Percentiles rank a stretch among this genome's conserved stretches.
phyloP scores from a whole-genome alignment of 2,797 vertebrate genomes.

The Capromys pilorides region DNA sequence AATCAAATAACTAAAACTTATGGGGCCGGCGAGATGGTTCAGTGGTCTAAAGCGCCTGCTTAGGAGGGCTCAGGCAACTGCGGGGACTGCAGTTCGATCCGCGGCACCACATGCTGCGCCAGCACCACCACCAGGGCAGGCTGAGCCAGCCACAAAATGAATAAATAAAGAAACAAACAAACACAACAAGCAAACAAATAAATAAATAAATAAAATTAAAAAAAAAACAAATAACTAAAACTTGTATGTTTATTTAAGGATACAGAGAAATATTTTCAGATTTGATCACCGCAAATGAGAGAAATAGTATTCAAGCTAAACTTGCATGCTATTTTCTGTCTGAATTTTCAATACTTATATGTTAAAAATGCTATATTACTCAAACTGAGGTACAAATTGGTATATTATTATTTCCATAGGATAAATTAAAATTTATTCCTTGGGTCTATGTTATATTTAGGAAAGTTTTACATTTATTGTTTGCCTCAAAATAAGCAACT shows the following conservation, averaged over 20 bases:
- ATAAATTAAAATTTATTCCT: conserved; percentile 41
- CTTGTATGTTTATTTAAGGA: conserved; percentile 18
- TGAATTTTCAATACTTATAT: not conserved
- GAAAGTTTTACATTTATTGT: conserved; percentile 26
- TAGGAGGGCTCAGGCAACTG: too few species aligned
- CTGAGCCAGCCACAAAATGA: too few species aligned
- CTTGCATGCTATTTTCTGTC: not conserved
- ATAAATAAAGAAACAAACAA: too few species aligned
- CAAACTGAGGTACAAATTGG: not conserved
- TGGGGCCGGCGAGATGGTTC: too few species aligned
- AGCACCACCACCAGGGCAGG: too few species aligned
- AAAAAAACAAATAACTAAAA: conserved; percentile 47
- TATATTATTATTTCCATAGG: not conserved
- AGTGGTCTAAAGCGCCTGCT: too few species aligned
- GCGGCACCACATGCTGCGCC: too few species aligned
- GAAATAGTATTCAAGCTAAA: not conserved
- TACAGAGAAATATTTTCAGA: not conserved
- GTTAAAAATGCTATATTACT: conserved; percentile 16
- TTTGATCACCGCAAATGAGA: conserved; percentile 16
- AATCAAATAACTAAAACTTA: too few species aligned
- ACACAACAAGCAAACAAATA: too few species aligned
- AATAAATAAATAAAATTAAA: too few species aligned
- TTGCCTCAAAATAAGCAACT: conserved; percentile 15
- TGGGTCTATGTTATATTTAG: not conserved
- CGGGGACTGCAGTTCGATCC: too few species aligned